Base-by-base conservation (phyloP, 1,140 invertebrate species). In the Coptotermes formosanus region DNA sequence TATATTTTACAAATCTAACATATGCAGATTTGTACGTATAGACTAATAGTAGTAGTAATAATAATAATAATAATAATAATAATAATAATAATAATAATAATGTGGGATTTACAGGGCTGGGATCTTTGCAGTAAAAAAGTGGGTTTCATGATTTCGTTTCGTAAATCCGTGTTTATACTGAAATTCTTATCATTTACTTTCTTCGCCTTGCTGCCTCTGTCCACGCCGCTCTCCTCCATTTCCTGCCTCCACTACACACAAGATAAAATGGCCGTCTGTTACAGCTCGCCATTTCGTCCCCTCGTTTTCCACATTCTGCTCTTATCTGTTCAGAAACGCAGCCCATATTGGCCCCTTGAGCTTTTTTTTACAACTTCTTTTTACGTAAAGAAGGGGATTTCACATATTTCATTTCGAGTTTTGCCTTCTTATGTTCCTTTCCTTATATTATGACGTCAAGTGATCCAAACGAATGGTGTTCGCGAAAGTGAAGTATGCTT, bases 371-470 rank as follows among this genome's bases (percentile, higher is more conserved):
- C 64, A 64, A 75, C 64, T 75, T 75, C n/a, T 75, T 75, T 69
- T 75, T 75, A 75, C 64, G n/a, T 75, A 30, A 75, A 75, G 64
- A 75, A 75, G 64, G 64, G 64, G 64, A 75, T 75, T 75, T 75
- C 64, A 75, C 64, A 75, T 75, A 75, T 75, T 75, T 75, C 64
- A 75, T 75, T 75, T 75, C 64, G 25, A 75, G 64, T n/a, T n/a
- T n/a, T 75, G 25, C 64, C n/a, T 1, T 30, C 25, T 75, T 75
- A n/a, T 30, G 14, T 30, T 75, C n/a, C 64, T 25, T 69, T 69
- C 64, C 25, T 30, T 75, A n/a, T 75, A 38, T 38, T 38, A 16
- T 75, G 64, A 75, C 64, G 14, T 75, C 25, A 75, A 30, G n/a
- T 75, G 25, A 75, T 75, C 6, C 64, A 75, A n/a, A 30, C 25